These are phyloP conservation scores for Ormyrus thymus DNA, from an alignment of 2,888 invertebrate genomes.

Conservation along the genomic window DNA sequence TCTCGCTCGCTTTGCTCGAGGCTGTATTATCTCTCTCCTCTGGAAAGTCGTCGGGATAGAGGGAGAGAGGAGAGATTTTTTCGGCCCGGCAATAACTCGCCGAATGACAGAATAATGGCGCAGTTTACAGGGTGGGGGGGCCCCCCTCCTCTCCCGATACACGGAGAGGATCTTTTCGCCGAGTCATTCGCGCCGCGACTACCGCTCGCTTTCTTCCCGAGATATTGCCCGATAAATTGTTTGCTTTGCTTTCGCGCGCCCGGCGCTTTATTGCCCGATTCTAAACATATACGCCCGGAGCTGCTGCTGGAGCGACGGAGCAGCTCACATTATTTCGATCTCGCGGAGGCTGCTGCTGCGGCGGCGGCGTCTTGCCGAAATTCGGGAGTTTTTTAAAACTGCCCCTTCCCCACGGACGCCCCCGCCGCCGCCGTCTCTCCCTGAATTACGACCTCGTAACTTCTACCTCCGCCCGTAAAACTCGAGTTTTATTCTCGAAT, in stretches of 20 bases:
- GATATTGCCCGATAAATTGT: slow-evolving; percentile 49
- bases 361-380: slow-evolving; percentile 27
- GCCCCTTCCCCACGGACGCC: slow-evolving; percentile 12
- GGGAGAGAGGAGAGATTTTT: neutral
- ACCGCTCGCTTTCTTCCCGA: slow-evolving; percentile 17
- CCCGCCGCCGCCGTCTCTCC: slow-evolving; percentile 32
- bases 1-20: too few species aligned
- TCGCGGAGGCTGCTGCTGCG: neutral
- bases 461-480: slow-evolving; percentile 45
- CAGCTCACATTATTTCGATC: slow-evolving; percentile 40
- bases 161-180: slow-evolving; percentile 3
- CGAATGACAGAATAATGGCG: slow-evolving; percentile 39
- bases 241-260: slow-evolving; percentile 41
- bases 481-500: slow-evolving; percentile 41
- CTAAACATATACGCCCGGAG: slow-evolving; percentile 39
- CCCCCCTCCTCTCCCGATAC: neutral
- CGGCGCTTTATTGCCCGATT: slow-evolving; percentile 37
- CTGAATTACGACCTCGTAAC: slow-evolving; percentile 51
- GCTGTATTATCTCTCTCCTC: too few species aligned
- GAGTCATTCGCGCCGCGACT: slow-evolving; percentile 8
- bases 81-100: slow-evolving; percentile 28
- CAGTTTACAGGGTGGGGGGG: slow-evolving; percentile 12
- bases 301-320: neutral
- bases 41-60: too few species aligned
- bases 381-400: slow-evolving; percentile 28